phyloP scores from a whole-genome alignment of 2,113 vertebrate genomes.

The Megalops atlanticus region DNA sequence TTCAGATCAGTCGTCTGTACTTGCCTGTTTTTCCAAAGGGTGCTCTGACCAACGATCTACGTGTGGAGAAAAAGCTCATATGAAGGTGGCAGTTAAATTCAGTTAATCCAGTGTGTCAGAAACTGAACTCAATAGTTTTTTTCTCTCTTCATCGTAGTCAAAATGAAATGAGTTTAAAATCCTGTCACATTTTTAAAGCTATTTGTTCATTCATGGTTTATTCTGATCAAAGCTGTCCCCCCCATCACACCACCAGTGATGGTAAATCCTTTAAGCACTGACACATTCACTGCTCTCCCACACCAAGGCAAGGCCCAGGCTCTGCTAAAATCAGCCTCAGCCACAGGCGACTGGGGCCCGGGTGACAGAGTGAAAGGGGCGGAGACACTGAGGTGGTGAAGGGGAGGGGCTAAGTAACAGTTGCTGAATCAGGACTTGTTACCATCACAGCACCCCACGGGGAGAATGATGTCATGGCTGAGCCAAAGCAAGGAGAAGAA shows the following conservation, averaged over 20 bases:
- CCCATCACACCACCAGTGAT: not conserved
- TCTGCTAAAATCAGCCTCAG: slow-evolving; percentile 39
- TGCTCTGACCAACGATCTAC: not conserved
- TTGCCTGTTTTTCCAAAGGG: not conserved
- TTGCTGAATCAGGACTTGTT: slow-evolving; percentile 58
- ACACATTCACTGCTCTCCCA: slow-evolving; percentile 1
- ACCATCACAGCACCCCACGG: slow-evolving; percentile 43
- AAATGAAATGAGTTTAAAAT: no score
- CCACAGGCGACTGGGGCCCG: slow-evolving; percentile 28
- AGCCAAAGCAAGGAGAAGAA: slow-evolving; percentile 28
- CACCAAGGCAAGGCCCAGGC: slow-evolving; percentile 48
- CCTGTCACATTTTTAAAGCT: no score
- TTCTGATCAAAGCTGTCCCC: no score
- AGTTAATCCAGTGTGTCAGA: not conserved
- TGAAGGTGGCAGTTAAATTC: not conserved
- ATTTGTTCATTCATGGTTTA: not conserved
- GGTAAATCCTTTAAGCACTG: not conserved
- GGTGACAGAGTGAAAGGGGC: slow-evolving; percentile 12
- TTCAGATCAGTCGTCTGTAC: not conserved
- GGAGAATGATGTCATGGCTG: slow-evolving; percentile 58
- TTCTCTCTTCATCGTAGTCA: not conserved
- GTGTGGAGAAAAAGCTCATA: no score
- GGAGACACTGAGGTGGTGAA: not conserved
- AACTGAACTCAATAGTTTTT: not conserved
- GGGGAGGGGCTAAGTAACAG: slow-evolving; percentile 14